Percentiles rank a stretch among this genome's conserved stretches.
These are phyloP conservation scores for Thymallus thymallus DNA, from an alignment of 2,113 vertebrate genomes.

Conservation along the genomic window DNA sequence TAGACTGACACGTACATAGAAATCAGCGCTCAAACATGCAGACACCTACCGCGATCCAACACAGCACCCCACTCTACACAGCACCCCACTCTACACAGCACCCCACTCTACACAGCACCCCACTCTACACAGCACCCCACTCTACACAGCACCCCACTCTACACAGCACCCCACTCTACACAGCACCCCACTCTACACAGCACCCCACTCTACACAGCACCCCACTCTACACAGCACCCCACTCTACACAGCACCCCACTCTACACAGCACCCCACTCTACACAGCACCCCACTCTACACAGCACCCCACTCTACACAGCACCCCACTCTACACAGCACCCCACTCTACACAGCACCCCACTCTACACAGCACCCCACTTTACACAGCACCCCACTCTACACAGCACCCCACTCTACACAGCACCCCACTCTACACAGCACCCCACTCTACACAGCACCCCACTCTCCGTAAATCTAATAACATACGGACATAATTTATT, in stretches of 20 bases:
- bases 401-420: constrained; percentile 60
- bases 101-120: constrained; percentile 62
- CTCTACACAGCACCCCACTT: constrained; percentile 63
- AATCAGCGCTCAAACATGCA: no score
- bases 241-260: constrained; percentile 65
- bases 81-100: constrained; percentile 66
- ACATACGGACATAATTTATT: constrained; percentile 77
- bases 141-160: constrained; percentile 67
- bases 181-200: constrained; percentile 62
- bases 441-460: constrained; percentile 54
- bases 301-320: constrained; percentile 64
- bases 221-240: constrained; percentile 60
- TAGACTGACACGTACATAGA: no score
- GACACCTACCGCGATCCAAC: neutral
- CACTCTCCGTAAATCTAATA: constrained; percentile 77
- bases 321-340: constrained; percentile 64
- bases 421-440: constrained; percentile 66
- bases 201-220: constrained; percentile 65
- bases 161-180: constrained; percentile 59
- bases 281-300: constrained; percentile 60
- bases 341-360: constrained; percentile 60
- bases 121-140: constrained; percentile 63
- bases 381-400: constrained; percentile 59
- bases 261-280: constrained; percentile 66
- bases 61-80: no score